phyloP scores from a whole-genome alignment of 2,113 vertebrate species.

The Ceyx cyanopectus region DNA sequence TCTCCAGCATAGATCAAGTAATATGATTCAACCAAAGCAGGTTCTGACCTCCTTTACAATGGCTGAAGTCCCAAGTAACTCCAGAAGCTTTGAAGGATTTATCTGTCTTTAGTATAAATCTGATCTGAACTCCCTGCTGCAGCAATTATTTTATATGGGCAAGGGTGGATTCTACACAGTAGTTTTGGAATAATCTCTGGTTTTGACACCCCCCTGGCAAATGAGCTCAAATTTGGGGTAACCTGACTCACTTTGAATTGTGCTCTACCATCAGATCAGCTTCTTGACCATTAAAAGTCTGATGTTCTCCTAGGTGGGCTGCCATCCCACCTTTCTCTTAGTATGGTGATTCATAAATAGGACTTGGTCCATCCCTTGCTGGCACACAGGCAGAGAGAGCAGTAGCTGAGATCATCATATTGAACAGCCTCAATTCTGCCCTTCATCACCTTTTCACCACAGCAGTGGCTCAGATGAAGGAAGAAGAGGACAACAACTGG shows the following conservation, averaged over 20 bases:
- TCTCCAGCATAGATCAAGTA: constrained; percentile 22
- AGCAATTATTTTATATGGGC: not conserved
- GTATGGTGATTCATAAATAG: not conserved
- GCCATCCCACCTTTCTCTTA: not conserved
- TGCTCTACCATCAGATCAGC: not conserved
- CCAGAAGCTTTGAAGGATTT: not conserved
- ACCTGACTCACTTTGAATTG: not conserved
- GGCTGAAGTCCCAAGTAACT: not conserved
- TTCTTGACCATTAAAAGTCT: not conserved
- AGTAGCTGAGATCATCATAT: rapidly evolving
- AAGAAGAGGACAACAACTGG: not conserved
- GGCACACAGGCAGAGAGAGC: not conserved
- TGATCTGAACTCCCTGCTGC: not conserved
- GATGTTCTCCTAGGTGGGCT: not conserved
- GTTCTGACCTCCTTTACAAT: not conserved
- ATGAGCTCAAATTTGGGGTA: not conserved
- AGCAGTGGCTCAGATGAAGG: not conserved
- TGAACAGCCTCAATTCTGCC: not conserved
- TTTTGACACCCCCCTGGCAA: not conserved
- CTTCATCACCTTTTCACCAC: not conserved
- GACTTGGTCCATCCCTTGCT: not conserved
- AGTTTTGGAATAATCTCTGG: not conserved
- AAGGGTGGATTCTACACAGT: not conserved
- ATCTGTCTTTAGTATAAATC: not conserved
- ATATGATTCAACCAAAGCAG: not conserved